Evolutionary conservation across 2,113 vertebrate species (phyloP).

Genomic region (Pangasianodon hypophthalmus): DNA sequence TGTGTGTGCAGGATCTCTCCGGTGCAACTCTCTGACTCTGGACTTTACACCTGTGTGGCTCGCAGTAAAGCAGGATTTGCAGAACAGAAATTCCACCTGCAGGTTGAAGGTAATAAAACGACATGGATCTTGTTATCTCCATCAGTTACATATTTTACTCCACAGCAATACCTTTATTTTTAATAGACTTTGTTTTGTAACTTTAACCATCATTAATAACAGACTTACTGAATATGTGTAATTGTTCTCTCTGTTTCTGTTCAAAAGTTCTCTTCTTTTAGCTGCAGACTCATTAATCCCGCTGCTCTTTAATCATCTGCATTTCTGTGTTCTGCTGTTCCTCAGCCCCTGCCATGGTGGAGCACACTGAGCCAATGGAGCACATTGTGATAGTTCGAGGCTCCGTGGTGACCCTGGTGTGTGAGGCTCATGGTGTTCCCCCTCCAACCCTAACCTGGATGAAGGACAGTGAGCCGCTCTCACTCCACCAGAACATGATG

Average conservation of each 20-base stretch:
- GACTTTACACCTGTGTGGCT: constrained; percentile 83
- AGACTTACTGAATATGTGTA: background rate
- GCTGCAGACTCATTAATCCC: background rate
- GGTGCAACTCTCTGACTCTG: constrained; percentile 80
- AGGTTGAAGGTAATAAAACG: constrained; percentile 77
- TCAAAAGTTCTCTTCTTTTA: background rate
- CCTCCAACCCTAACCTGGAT: constrained; percentile 81
- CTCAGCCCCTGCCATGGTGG: constrained; percentile 80
- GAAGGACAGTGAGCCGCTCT: constrained; percentile 81
- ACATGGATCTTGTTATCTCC: background rate
- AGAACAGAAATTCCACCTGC: constrained; percentile 80
- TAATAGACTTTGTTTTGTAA: background rate
- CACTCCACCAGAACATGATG: constrained; percentile 68
- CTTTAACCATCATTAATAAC: background rate
- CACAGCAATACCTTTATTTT: background rate
- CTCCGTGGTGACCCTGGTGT: constrained; percentile 81
- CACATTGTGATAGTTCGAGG: constrained; percentile 77
- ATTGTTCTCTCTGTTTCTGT: background rate
- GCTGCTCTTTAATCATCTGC: background rate
- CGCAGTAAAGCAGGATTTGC: constrained; percentile 83
- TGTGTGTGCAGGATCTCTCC: constrained; percentile 79
- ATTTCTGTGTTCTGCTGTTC: background rate
- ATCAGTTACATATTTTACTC: background rate
- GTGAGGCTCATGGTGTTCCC: constrained; percentile 82
- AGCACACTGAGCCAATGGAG: constrained; percentile 73